These are phyloP conservation scores for Tyria jacobaeae DNA, from an alignment of 2,888 invertebrate genomes.

Conservation along the genomic window DNA sequence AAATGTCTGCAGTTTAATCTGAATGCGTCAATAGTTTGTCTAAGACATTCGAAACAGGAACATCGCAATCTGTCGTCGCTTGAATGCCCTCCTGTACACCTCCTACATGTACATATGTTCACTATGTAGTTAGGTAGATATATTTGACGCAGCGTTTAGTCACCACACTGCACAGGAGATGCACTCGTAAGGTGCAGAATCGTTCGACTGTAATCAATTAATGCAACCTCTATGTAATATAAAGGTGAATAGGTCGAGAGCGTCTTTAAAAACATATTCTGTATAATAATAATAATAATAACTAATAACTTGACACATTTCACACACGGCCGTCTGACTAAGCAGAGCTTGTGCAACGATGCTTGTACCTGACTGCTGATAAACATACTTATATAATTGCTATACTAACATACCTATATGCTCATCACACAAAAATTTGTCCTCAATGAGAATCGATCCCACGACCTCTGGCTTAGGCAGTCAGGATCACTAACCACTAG, in stretches of 20 bases:
- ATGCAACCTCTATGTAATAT: neutral
- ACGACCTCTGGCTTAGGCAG: no score
- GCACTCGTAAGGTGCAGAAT: neutral
- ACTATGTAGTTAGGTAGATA: neutral
- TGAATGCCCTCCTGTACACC: neutral
- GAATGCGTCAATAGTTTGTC: neutral
- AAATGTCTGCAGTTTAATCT: no score
- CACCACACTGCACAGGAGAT: neutral
- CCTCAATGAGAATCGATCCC: no score
- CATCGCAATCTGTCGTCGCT: neutral
- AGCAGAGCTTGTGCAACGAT: no score
- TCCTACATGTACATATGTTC: neutral
- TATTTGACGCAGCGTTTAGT: neutral
- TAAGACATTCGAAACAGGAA: neutral
- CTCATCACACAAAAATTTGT: no score
- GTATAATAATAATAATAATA: no score
- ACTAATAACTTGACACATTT: no score
- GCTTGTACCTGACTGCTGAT: no score
- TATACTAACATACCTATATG: no score
- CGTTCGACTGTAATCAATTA: constrained; percentile 11
- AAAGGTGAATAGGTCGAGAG: neutral
- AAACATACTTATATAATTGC: no score
- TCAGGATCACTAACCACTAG: no score
- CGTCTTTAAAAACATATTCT: constrained; percentile 3
- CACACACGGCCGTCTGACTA: no score